Percentiles rank a stretch among this genome's conserved stretches.
Conservation (phyloP, 2,888 invertebrate genomes). For the Mythimna impura region DNA sequence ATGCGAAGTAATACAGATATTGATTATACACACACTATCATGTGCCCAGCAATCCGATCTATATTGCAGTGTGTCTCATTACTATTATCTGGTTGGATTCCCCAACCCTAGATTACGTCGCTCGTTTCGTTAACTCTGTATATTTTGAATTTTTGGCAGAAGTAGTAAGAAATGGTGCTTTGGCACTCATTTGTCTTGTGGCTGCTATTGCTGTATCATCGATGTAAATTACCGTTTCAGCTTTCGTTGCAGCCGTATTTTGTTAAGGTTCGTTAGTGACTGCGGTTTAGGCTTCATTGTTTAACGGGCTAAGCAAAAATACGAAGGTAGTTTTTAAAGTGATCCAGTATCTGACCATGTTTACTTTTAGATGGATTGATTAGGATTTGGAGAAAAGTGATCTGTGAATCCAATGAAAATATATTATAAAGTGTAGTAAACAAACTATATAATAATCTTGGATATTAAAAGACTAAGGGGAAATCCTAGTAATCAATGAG, state of each 20-base stretch:
- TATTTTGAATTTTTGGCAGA: not conserved
- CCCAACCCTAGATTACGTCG: not conserved
- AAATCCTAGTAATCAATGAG: no score
- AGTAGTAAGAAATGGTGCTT: not conserved
- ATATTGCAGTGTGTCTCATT: no score
- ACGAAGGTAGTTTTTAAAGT: not conserved
- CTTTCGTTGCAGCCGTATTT: constrained; percentile 41
- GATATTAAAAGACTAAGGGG: no score
- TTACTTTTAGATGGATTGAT: not conserved
- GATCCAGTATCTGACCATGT: not conserved
- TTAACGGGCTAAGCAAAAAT: constrained; percentile 1
- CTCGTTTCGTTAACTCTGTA: not conserved
- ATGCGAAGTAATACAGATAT: no score
- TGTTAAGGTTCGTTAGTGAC: constrained; percentile 42
- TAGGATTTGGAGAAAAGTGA: not conserved
- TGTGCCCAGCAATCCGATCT: no score
- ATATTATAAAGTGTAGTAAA: no score
- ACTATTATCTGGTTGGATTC: not conserved
- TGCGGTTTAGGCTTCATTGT: constrained; percentile 20
- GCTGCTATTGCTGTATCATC: constrained; percentile 58
- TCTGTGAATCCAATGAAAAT: not conserved
- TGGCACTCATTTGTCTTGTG: not conserved
- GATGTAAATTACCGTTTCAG: constrained; percentile 54
- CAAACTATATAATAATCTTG: no score
- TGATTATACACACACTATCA: no score